Conservation (phyloP, 2,113 vertebrate species). For the Pteruthius melanotis region DNA sequence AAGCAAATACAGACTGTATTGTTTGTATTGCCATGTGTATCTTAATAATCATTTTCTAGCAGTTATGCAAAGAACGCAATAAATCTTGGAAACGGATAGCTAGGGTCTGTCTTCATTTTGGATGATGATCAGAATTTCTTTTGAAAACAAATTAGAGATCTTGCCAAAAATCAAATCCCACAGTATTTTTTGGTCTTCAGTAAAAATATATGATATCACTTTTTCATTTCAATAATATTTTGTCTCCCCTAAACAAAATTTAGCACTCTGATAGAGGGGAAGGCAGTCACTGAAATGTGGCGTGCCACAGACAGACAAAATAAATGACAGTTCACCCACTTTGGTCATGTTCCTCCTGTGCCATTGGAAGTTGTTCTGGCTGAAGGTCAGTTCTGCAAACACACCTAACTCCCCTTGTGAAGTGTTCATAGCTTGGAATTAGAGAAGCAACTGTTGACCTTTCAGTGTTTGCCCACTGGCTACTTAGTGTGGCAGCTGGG, state of each 20-base stretch:
- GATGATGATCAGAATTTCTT: constrained; percentile 5
- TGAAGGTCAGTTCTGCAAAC: background rate
- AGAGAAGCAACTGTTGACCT: constrained; percentile 33
- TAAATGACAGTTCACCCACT: background rate
- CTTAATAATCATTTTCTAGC: constrained; percentile 10
- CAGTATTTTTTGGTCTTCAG: background rate
- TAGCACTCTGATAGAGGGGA: background rate
- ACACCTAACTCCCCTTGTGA: background rate
- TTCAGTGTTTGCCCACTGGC: constrained; percentile 23
- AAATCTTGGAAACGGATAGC: constrained; percentile 29
- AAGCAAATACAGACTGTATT: constrained; percentile 1
- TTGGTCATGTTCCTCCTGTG: background rate
- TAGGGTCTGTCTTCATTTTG: constrained; percentile 8
- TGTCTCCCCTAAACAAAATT: background rate
- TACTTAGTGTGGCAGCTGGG: background rate
- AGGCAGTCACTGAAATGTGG: background rate
- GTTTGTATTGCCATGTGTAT: constrained; percentile 1
- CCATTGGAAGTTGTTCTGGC: background rate
- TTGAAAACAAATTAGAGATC: background rate
- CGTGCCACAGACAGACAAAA: background rate
- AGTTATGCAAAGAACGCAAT: background rate
- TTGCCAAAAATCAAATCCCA: background rate
- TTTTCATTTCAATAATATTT: background rate
- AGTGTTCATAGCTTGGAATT: background rate
- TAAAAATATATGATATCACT: background rate